Evolutionary conservation across 2,888 invertebrate species (phyloP).

Genomic region (Tenthredo livida): DNA sequence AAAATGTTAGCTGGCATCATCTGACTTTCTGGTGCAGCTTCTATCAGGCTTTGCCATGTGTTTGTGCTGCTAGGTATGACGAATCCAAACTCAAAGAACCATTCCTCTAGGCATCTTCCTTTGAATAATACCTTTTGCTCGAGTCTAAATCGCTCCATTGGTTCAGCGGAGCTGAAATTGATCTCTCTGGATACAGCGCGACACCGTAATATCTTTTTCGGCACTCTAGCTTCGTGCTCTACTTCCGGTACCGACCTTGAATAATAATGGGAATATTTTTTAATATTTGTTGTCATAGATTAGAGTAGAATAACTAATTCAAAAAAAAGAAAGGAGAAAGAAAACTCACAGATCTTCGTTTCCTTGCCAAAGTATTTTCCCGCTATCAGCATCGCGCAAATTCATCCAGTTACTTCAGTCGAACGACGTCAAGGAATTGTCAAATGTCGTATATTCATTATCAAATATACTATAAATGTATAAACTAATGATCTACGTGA

Average conservation of each 20-base stretch:
- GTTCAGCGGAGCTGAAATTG: constrained; percentile 93
- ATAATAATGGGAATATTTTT: neutral
- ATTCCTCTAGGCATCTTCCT: constrained; percentile 96
- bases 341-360: constrained; percentile 92
- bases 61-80: constrained; percentile 99
- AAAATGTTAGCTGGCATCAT: constrained; percentile 99
- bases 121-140: constrained; percentile 92
- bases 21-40: constrained; percentile 99
- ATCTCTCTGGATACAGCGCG: constrained; percentile 93
- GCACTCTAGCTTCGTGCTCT: constrained; percentile 98
- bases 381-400: constrained; percentile 95
- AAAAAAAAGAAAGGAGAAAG: neutral
- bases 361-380: constrained; percentile 97
- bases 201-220: constrained; percentile 97
- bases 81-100: constrained; percentile 99
- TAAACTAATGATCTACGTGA: no score
- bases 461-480: constrained; percentile 34
- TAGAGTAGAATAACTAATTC: constrained; percentile 13
- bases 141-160: constrained; percentile 96
- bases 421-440: constrained; percentile 69
- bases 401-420: constrained; percentile 95
- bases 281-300: neutral
- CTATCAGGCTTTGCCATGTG: constrained; percentile 99
- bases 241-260: constrained; percentile 86
- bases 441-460: neutral